A percentile compares a stretch with the other conserved stretches of the same genome.
phyloP scores from a whole-genome alignment of 2,888 invertebrate species.

The Uropetala carovei region DNA sequence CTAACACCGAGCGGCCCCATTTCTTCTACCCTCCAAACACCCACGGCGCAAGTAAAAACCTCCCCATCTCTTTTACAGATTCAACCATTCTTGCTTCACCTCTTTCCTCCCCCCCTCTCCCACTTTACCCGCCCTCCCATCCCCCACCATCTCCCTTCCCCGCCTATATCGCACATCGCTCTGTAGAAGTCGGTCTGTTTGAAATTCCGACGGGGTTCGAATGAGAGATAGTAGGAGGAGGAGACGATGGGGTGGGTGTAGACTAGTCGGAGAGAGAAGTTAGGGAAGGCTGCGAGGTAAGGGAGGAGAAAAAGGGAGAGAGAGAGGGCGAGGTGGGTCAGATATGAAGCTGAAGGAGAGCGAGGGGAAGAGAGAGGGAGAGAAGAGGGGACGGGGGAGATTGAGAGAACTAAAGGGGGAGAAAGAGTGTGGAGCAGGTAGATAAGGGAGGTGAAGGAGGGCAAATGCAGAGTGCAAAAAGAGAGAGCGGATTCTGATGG shows the following conservation, averaged over 20 bases:
- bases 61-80: neutral
- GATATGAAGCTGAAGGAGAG: neutral
- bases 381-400: neutral
- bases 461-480: constrained; percentile 55
- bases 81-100: neutral
- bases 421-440: constrained; percentile 6
- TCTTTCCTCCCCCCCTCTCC: neutral
- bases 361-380: neutral
- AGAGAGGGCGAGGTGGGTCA: neutral
- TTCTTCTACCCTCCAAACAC: neutral
- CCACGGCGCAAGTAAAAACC: neutral
- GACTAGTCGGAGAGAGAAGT: neutral
- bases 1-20: neutral
- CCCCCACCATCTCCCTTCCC: neutral
- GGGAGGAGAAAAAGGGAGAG: neutral
- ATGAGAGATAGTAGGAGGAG: neutral
- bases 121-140: neutral
- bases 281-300: no score
- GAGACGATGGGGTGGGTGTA: neutral
- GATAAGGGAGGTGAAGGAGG: constrained; percentile 57
- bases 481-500: constrained; percentile 41
- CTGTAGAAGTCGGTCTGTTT: constrained; percentile 45
- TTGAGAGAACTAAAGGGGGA: neutral
- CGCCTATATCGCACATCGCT: constrained; percentile 25
- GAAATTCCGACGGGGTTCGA: constrained; percentile 57